Evolutionary conservation across 2,113 vertebrate species (phyloP).

Genomic region (Gymnogyps californianus): DNA sequence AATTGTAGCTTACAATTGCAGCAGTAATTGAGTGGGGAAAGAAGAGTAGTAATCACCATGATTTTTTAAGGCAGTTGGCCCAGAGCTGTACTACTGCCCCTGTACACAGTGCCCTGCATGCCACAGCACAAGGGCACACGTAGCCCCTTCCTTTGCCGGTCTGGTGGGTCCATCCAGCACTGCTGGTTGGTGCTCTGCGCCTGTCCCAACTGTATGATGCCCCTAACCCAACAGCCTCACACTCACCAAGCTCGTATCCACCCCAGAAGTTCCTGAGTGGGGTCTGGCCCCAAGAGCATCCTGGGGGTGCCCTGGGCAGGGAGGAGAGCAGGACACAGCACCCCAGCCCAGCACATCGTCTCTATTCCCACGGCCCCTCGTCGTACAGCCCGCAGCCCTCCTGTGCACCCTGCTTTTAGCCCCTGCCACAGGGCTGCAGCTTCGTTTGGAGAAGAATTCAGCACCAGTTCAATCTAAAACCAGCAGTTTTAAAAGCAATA

Average conservation of each 20-base stretch:
- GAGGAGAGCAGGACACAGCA: not conserved
- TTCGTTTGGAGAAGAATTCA: not conserved
- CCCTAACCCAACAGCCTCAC: not conserved
- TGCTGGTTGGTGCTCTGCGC: too few relatives aligned
- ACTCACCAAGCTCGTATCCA: not conserved
- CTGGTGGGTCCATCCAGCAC: not conserved
- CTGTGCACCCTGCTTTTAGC: not conserved
- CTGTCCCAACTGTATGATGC: not conserved
- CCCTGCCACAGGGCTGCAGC: not conserved
- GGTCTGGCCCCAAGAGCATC: not conserved
- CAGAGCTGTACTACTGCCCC: not conserved
- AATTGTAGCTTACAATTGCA: not conserved
- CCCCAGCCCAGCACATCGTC: not conserved
- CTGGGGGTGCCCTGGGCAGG: not conserved
- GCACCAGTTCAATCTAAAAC: not conserved
- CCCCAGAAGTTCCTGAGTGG: not conserved
- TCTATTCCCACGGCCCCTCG: rapidly evolving
- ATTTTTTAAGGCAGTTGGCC: not conserved
- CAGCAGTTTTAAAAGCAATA: not conserved
- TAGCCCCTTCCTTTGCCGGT: not conserved
- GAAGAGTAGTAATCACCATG: not conserved
- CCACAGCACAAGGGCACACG: not conserved
- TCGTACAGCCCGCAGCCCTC: not conserved
- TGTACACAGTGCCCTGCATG: not conserved
- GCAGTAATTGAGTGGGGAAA: not conserved